Evolutionary conservation across 1,140 invertebrate genomes (phyloP).

Genomic region (Papilio glaucus): DNA sequence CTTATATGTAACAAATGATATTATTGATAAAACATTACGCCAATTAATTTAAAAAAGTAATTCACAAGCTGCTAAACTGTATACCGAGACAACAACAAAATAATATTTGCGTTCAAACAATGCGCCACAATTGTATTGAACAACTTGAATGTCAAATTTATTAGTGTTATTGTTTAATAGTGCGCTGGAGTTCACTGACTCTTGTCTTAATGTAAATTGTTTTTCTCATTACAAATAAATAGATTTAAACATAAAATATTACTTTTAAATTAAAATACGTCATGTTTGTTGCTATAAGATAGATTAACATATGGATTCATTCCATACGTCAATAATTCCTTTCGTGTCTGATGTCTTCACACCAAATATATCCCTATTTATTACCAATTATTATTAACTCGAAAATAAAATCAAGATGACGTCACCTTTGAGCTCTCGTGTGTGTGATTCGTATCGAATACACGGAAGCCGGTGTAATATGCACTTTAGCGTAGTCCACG

Average conservation of each 20-base stretch:
- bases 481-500: conserved; percentile 24
- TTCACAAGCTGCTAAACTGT: too few relatives aligned
- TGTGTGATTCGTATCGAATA: conserved; percentile 26
- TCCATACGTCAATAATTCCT: too few relatives aligned
- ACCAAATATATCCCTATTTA: too few relatives aligned
- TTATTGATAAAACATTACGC: not conserved
- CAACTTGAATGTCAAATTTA: not conserved
- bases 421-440: not conserved
- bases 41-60: too few relatives aligned
- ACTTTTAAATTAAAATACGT: not conserved
- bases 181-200: not conserved
- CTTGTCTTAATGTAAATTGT: not conserved
- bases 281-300: too few relatives aligned
- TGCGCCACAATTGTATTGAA: not conserved
- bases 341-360: too few relatives aligned
- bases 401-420: conserved; percentile 23
- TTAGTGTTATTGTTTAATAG: not conserved
- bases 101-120: not conserved
- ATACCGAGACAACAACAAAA: too few relatives aligned
- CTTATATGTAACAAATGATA: too few relatives aligned
- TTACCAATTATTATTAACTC: too few relatives aligned
- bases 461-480: conserved; percentile 23
- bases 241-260: too few relatives aligned
- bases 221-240: not conserved
- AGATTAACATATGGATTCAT: too few relatives aligned